phyloP scores from a whole-genome alignment of 2,113 vertebrate species.

The Pitta sordida region DNA sequence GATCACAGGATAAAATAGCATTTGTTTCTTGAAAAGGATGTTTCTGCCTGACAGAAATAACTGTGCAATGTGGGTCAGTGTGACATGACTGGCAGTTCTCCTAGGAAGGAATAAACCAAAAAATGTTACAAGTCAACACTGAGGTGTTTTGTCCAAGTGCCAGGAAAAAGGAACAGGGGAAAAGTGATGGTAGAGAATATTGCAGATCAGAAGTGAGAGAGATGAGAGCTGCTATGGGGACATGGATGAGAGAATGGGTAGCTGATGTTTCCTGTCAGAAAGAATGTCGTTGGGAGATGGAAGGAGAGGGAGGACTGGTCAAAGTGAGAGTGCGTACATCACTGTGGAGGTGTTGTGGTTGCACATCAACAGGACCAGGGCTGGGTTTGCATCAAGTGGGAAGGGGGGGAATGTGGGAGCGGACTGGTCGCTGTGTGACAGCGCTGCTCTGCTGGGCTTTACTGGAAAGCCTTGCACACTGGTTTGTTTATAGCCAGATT shows the following conservation, averaged over 20 bases:
- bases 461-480: neutral
- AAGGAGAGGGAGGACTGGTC: neutral
- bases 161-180: neutral
- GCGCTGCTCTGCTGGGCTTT: neutral
- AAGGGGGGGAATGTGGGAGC: neutral
- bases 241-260: neutral
- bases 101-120: neutral
- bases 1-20: neutral
- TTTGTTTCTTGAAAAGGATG: neutral
- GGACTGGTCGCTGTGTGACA: neutral
- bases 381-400: fast-evolving
- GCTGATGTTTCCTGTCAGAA: neutral
- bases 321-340: neutral
- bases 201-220: neutral
- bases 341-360: fast-evolving
- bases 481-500: neutral
- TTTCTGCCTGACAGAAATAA: constrained; percentile 3
- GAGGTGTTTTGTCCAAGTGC: constrained; percentile 7
- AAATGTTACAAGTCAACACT: neutral
- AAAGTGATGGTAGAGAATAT: neutral
- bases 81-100: neutral
- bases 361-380: fast-evolving
- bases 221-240: neutral
- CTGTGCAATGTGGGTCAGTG: neutral
- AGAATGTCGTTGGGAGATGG: neutral